Evolutionary conservation across 2,113 vertebrate genomes (phyloP).

Genomic region (Podiceps cristatus): DNA sequence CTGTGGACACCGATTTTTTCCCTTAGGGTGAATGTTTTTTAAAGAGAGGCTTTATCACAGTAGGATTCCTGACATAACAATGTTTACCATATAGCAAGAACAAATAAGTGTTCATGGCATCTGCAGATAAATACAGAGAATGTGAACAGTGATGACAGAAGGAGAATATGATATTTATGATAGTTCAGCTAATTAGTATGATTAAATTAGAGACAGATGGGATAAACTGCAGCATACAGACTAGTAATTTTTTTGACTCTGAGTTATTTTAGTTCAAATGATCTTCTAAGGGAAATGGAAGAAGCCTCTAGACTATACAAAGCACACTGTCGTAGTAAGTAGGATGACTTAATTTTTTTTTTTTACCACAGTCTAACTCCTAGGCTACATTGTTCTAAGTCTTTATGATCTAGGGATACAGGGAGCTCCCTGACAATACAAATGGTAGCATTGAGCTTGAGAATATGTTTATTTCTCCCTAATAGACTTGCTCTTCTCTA

Average conservation of each 20-base stretch:
- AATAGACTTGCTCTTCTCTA: not conserved
- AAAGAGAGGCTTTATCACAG: not conserved
- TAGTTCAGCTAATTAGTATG: conserved; percentile 33
- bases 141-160: conserved; percentile 24
- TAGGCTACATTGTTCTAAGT: not conserved
- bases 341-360: not conserved
- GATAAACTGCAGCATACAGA: not conserved
- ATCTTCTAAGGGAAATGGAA: not conserved
- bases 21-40: not conserved
- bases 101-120: conserved; percentile 33
- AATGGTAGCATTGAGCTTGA: not conserved
- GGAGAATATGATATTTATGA: conserved; percentile 33
- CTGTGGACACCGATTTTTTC: not conserved
- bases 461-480: not conserved
- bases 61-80: not conserved
- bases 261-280: not conserved
- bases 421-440: not conserved
- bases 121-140: conserved; percentile 43
- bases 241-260: not conserved
- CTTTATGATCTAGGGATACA: not conserved
- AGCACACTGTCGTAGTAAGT: not conserved
- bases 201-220: conserved; percentile 39
- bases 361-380: not conserved
- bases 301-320: not conserved
- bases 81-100: not conserved